Base-by-base conservation (phyloP, 2,797 vertebrate species). In the Avahi laniger region DNA sequence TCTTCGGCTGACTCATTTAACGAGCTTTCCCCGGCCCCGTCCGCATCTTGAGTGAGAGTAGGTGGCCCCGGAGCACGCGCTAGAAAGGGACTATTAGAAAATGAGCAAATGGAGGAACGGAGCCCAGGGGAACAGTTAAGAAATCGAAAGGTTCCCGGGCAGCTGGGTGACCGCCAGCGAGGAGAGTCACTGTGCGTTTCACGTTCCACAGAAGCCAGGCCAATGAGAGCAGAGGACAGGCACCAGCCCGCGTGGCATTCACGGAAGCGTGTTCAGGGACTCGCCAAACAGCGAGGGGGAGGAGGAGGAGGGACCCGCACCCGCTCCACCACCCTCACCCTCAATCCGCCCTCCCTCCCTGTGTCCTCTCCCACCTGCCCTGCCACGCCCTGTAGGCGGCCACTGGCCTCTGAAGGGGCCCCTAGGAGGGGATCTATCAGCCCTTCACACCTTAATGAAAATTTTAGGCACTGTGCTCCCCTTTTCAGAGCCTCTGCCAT, bases 21-120 rank as follows among this genome's bases (percentile, higher is more conserved):
- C 14, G 13, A 86, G 81, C 5, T 88, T 90, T 83, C 78, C 78
- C 46, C 28, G 91, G 94, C 96, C 48, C 28, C 28, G 9, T 85
- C 67, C 28, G 0, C 85, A 80, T 90, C 96, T 52, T 0, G 8
- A 73, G 73, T 72, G 85, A 73, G 96, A 95, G 59, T 84, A 30
- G 8, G 14, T 85, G 89, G 93, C 85, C 95, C 57, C 50, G 89
- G 78, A 88, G 93, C 33, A 72, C 0, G 20, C 9, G 14, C 48
- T 2, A 24, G 85, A 92, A 61, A 67, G 26, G 24, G 69, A 54
- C 46, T 24, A 20, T 41, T 35, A 46, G 69, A 89, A 89, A 87
- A 82, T 69, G 50, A 93, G 38, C 65, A 54, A 22, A 20, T 0
- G 22, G 70, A 72, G 24, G 28, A 54, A 43, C 28, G 15, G 48